These are phyloP conservation scores for Cranoglanis bouderius DNA, from an alignment of 2,113 vertebrate genomes.

Conservation along the genomic window DNA sequence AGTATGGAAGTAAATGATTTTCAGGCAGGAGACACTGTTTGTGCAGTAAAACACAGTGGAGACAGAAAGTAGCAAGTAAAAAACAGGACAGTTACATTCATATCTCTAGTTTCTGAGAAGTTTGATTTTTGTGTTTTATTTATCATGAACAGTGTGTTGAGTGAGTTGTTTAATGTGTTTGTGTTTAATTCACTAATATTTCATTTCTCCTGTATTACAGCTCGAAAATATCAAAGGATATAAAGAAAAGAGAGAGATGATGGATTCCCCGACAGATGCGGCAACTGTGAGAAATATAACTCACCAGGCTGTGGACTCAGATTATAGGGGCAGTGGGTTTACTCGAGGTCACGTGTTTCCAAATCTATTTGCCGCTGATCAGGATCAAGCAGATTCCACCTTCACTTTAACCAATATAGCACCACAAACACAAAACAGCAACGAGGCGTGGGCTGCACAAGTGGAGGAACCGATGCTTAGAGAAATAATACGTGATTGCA, in stretches of 20 bases:
- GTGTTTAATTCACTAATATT: background rate
- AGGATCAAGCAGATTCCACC: background rate
- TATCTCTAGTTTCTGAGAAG: background rate
- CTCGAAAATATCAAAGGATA: background rate
- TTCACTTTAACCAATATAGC: constrained; percentile 11
- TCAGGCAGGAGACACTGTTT: background rate
- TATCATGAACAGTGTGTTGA: background rate
- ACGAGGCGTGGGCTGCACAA: background rate
- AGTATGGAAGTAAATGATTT: background rate
- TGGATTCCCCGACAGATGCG: background rate
- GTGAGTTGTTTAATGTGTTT: background rate
- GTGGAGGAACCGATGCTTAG: background rate
- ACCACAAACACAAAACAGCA: background rate
- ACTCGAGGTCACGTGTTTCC: constrained; percentile 2
- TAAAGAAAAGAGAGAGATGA: background rate
- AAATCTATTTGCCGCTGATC: background rate
- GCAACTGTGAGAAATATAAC: background rate
- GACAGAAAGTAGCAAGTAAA: background rate
- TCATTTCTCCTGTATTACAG: background rate
- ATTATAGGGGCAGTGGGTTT: background rate
- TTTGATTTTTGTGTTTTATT: background rate
- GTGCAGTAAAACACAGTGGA: background rate
- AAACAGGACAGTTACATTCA: too few relatives aligned
- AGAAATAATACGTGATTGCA: background rate
- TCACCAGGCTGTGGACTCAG: background rate